Conservation (phyloP, 2,113 vertebrate species). For the Chauna torquata region DNA sequence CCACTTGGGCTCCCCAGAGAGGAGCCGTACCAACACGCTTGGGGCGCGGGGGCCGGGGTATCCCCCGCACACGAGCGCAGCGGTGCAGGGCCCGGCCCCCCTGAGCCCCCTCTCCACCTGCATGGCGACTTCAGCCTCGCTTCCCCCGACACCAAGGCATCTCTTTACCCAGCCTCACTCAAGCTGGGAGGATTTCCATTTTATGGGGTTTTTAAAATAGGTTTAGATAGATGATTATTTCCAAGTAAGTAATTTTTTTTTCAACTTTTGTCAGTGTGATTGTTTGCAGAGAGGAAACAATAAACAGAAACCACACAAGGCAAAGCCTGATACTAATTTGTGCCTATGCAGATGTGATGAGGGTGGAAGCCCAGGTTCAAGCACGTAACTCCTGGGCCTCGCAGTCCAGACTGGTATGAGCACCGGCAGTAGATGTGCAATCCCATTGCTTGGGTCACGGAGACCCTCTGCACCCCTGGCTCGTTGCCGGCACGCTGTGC, state of each 20-base stretch:
- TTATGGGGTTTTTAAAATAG: not conserved
- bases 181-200: not conserved
- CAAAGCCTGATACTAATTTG: not conserved
- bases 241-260: not conserved
- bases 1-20: not conserved
- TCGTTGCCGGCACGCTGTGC: not conserved
- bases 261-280: not conserved
- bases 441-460: fast-evolving
- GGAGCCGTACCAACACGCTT: not conserved
- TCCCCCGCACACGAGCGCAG: not conserved
- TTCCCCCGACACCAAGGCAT: fast-evolving
- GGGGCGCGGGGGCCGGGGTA: fast-evolving
- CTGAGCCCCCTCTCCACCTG: not conserved
- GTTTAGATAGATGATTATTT: not conserved
- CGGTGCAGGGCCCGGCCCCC: not conserved
- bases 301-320: not conserved
- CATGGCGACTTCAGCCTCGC: fast-evolving
- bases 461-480: not conserved
- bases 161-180: not conserved
- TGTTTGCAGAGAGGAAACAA: not conserved
- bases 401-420: fast-evolving
- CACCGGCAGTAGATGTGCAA: fast-evolving
- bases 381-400: fast-evolving
- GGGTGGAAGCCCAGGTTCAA: not conserved
- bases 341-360: not conserved